Conservation (phyloP, 2,113 vertebrate species). For the Tylochromis polylepis region DNA sequence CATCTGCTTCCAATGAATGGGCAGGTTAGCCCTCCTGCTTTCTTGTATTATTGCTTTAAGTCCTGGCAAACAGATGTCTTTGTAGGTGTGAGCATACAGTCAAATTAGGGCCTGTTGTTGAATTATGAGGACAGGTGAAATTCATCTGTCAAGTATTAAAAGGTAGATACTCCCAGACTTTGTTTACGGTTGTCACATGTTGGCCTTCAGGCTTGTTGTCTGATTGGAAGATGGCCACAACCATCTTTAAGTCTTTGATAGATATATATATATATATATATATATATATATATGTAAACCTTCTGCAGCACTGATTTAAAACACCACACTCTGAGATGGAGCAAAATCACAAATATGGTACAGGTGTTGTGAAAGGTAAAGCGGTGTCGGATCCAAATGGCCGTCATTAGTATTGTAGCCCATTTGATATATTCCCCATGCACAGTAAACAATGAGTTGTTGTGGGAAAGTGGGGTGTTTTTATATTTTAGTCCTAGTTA, state of each 20-base stretch:
- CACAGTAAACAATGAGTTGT: background rate
- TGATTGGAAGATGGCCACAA: constrained; percentile 1
- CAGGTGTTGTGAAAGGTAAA: background rate
- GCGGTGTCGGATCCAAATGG: background rate
- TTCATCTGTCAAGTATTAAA: constrained; percentile 36
- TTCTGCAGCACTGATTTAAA: background rate
- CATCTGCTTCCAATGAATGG: constrained; percentile 76
- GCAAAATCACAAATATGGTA: background rate
- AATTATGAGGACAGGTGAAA: constrained; percentile 62
- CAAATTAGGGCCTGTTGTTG: constrained; percentile 60
- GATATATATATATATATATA: no score
- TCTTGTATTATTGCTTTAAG: constrained; percentile 60
- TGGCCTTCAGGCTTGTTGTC: constrained; percentile 3
- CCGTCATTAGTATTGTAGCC: background rate
- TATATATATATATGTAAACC: background rate
- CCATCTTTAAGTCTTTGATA: background rate
- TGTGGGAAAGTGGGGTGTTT: background rate
- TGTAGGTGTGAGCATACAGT: constrained; percentile 42
- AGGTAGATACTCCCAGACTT: constrained; percentile 29
- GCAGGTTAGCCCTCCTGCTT: constrained; percentile 55
- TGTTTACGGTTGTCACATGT: constrained; percentile 52
- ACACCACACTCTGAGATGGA: background rate
- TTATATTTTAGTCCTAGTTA: background rate
- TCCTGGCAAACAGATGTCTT: constrained; percentile 67
- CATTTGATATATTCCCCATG: background rate